These are phyloP conservation scores for Ornithorhynchus anatinus DNA, from an alignment of 2,113 vertebrate species.

Conservation along the genomic window DNA sequence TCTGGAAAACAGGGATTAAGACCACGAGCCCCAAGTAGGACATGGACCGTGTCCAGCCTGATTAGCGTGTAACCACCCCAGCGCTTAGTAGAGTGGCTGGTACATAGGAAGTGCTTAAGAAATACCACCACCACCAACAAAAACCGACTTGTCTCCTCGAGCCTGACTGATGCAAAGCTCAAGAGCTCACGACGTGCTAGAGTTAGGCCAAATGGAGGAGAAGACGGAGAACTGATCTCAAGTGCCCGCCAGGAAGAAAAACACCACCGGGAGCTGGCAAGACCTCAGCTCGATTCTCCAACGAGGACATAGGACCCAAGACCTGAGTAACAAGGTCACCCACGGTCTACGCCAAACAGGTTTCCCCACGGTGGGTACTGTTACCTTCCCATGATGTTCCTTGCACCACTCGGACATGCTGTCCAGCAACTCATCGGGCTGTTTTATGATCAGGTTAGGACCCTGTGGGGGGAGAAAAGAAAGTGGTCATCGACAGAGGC, in stretches of 20 bases:
- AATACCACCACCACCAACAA: too few species aligned
- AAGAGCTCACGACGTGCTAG: conserved; percentile 27
- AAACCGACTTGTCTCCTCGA: conserved; percentile 54
- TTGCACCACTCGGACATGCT: conserved; percentile 97
- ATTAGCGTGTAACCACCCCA: too few species aligned
- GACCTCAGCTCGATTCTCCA: too few species aligned
- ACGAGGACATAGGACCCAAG: conserved; percentile 21
- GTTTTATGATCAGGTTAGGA: conserved; percentile 93
- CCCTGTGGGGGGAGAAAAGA: conserved; percentile 72
- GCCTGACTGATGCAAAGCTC: conserved; percentile 44
- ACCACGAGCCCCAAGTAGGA: too few species aligned
- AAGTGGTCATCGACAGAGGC: conserved; percentile 32
- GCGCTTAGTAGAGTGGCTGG: too few species aligned
- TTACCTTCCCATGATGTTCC: conserved; percentile 94
- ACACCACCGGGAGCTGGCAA: too few species aligned
- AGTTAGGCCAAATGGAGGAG: conserved; percentile 45
- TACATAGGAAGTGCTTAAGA: too few species aligned
- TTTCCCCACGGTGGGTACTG: not conserved
- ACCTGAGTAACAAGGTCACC: not conserved
- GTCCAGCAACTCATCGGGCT: conserved; percentile 88
- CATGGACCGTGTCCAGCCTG: too few species aligned
- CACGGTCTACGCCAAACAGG: not conserved
- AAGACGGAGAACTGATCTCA: conserved; percentile 40
- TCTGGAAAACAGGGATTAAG: too few species aligned
- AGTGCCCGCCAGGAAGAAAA: conserved; percentile 43